Conservation (phyloP, 2,797 vertebrate species). For the Anniella stebbinsi region DNA sequence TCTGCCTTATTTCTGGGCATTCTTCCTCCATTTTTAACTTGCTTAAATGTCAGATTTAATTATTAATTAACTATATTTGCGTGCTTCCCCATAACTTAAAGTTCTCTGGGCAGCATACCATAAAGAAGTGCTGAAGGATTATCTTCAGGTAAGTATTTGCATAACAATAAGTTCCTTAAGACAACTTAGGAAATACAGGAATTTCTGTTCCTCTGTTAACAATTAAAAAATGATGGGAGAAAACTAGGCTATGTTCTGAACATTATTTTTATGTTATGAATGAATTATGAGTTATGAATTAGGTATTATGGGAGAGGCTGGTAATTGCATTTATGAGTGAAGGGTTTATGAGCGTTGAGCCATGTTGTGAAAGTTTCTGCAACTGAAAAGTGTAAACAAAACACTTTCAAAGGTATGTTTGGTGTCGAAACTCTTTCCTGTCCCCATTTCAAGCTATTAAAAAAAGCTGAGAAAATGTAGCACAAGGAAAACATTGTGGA, state of each 20-base stretch:
- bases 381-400: neutral
- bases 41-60: neutral
- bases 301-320: neutral
- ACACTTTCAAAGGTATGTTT: neutral
- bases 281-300: neutral
- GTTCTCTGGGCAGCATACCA: neutral
- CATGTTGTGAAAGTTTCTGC: neutral
- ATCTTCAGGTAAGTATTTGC: neutral
- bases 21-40: neutral
- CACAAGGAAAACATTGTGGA: neutral
- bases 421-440: neutral
- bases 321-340: neutral
- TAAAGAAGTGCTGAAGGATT: neutral
- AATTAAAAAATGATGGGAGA: neutral
- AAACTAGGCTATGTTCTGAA: neutral
- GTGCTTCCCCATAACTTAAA: neutral
- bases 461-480: neutral
- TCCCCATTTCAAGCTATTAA: neutral
- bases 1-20: neutral
- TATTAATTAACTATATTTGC: neutral
- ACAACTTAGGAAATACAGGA: neutral
- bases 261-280: no score
- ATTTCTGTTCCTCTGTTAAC: constrained; percentile 18
- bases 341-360: neutral
- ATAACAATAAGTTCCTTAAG: neutral